Base-by-base conservation (phyloP, 2,113 vertebrate genomes). In the Mastomys natalensis region DNA sequence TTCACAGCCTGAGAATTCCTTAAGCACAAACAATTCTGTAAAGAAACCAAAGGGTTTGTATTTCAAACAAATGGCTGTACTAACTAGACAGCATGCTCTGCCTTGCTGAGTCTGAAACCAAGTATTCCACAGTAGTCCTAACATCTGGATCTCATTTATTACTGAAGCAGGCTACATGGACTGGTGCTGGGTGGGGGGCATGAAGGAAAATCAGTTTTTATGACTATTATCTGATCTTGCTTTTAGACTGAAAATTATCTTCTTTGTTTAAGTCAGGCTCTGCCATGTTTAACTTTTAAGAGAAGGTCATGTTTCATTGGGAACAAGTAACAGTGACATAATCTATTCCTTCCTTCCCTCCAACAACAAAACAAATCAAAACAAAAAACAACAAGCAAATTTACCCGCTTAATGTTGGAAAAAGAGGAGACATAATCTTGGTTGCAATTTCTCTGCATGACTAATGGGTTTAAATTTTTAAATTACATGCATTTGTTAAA, bases 71-170 rank as follows among this genome's bases (percentile, higher is more conserved):
- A 85, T 64, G 34, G 24, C 60, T 16, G 0, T 6, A 29, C 37
- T 94, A 78, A 94, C 87, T 62, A 43, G 87, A 93, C 85, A 72
- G 43, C 48, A 90, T 81, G 80, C 0, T 94, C n/a, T 93, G 90
- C 60, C 92, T 90, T 58, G 85, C 45, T 7, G 11, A 84, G 29
- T 37, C 60, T 89, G 68, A 81, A 91, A 88, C 40, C 29, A 92
- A 93, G 84, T 73, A 68, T 87, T 40, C 96, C 21, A 45, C 34
- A n/a, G 53, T 87, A 89, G 62, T 96, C 91, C 92, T 72, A 91
- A 90, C 98, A 98, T 98, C 97, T 98, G 98, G 97, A 94, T 97
- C 98, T 94, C 87, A 87, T 97, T 98, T 89, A 93, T 97, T 97
- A 86, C 17, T 81, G 74, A 97, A 96, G 92, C 96, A 97, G 64